phyloP scores from a whole-genome alignment of 2,113 vertebrate species.

The Erpornis zantholeuca region DNA sequence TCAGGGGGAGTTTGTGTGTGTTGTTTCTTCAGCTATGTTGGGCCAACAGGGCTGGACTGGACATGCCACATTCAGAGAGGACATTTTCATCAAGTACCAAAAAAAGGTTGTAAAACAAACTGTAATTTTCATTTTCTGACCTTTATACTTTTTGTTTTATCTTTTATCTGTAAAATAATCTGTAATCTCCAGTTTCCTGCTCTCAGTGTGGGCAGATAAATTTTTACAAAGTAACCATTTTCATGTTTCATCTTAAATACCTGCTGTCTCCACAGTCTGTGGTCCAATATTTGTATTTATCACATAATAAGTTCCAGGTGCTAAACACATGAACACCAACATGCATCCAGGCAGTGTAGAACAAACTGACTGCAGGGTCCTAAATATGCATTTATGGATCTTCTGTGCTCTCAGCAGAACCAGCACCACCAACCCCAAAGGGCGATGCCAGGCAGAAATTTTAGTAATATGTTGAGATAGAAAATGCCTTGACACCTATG shows the following conservation, averaged over 20 bases:
- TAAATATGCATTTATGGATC: neutral
- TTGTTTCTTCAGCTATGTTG: neutral
- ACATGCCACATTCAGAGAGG: neutral
- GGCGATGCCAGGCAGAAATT: neutral
- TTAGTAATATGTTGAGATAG: neutral
- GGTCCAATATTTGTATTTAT: neutral
- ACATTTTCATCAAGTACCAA: neutral
- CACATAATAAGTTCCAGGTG: neutral
- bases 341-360: neutral
- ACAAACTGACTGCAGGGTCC: neutral
- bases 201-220: neutral
- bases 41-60: neutral
- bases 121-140: neutral
- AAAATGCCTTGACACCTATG: too few relatives aligned
- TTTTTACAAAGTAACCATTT: neutral
- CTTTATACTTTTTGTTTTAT: neutral
- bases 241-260: neutral
- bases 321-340: neutral
- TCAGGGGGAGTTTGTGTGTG: neutral
- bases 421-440: neutral
- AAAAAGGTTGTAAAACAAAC: neutral
- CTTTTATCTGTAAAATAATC: neutral
- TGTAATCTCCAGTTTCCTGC: neutral
- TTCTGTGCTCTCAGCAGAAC: neutral
- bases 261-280: neutral